Percentiles rank a stretch among this genome's conserved stretches.
phyloP scores from a whole-genome alignment of 2,888 invertebrate genomes.

The Tromatobia lineatoria region DNA sequence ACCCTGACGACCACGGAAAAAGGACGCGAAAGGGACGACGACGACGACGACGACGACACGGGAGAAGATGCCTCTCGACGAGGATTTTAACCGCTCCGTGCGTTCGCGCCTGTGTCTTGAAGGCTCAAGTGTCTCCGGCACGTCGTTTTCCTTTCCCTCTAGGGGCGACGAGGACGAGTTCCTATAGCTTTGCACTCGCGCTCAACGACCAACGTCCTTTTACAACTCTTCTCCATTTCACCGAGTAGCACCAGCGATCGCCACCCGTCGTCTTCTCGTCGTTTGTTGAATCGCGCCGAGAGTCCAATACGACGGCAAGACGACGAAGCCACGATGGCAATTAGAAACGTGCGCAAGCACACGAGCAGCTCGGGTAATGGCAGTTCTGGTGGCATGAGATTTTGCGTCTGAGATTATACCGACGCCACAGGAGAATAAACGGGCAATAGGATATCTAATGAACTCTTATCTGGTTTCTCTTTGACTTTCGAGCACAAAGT shows the following conservation, averaged over 20 bases:
- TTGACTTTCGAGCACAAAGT: background rate
- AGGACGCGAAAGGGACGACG: constrained; percentile 29
- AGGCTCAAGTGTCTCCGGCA: constrained; percentile 66
- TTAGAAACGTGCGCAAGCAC: constrained; percentile 57
- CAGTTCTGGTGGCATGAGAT: constrained; percentile 36
- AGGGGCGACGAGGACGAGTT: constrained; percentile 7
- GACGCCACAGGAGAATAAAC: constrained; percentile 7
- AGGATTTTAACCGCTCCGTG: constrained; percentile 48
- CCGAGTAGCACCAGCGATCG: constrained; percentile 52
- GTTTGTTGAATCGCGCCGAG: constrained; percentile 39
- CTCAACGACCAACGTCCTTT: constrained; percentile 48
- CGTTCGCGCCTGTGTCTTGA: constrained; percentile 63
- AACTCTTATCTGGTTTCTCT: constrained; percentile 7
- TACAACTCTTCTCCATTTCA: constrained; percentile 81
- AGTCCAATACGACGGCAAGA: constrained; percentile 37
- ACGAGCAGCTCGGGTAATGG: constrained; percentile 47
- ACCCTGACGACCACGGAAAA: constrained; percentile 18
- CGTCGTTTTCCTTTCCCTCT: constrained; percentile 35
- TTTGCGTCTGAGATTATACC: constrained; percentile 42
- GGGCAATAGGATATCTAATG: constrained; percentile 12
- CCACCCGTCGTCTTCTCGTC: constrained; percentile 37
- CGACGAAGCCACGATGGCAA: constrained; percentile 58
- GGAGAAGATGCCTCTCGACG: constrained; percentile 25
- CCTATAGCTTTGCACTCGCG: background rate
- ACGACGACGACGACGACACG: constrained; percentile 11